phyloP scores from a whole-genome alignment of 2,888 invertebrate genomes.

The Lasius fuliginosus region DNA sequence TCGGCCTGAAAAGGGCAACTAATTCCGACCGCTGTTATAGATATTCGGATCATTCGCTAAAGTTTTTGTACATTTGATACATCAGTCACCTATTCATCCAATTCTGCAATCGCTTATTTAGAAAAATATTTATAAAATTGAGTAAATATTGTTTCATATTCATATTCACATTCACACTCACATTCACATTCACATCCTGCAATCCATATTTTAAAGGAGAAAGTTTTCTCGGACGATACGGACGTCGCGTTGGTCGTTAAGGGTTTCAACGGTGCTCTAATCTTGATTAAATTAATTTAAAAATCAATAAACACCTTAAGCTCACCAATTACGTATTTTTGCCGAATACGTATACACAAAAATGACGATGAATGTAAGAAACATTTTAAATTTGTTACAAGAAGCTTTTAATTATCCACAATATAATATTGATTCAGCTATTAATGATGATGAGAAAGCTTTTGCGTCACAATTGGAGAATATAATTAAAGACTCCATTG shows the following conservation, averaged over 20 bases:
- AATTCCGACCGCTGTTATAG: neutral
- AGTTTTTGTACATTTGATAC: neutral
- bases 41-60: conserved; percentile 5
- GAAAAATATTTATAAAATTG: neutral
- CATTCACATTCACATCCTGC: neutral
- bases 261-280: too few species aligned
- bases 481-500: conserved; percentile 13
- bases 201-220: too few species aligned
- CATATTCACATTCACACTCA: neutral
- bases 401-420: neutral
- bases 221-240: too few species aligned
- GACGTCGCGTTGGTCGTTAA: too few species aligned
- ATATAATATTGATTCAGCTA: conserved; percentile 13
- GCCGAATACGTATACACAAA: neutral
- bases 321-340: too few species aligned
- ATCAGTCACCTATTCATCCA: neutral
- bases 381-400: conserved; percentile 1
- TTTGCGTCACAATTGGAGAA: neutral
- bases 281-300: too few species aligned
- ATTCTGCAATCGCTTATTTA: neutral
- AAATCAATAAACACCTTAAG: too few species aligned
- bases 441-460: neutral
- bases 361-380: conserved; percentile 2
- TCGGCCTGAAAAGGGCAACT: too few species aligned
- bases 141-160: conserved; percentile 8